Percentiles rank a stretch among this genome's conserved stretches.
Evolutionary conservation across 2,888 invertebrate species (phyloP).

Genomic region (Microctonus brassicae): DNA sequence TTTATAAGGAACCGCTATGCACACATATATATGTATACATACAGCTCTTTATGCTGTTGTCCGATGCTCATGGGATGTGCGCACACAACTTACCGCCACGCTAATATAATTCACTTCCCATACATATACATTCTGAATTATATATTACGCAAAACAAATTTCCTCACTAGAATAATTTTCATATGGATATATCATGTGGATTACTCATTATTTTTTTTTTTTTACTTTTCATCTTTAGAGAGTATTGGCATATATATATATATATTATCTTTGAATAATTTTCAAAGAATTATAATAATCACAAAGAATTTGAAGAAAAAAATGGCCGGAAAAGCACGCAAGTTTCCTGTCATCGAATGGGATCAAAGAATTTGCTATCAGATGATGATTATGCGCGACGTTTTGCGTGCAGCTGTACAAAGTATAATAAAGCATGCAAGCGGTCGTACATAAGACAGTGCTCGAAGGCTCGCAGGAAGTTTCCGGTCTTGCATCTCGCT

Average conservation of each 20-base stretch:
- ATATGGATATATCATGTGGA: neutral
- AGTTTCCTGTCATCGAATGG: conserved; percentile 58
- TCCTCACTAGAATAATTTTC: neutral
- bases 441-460: conserved; percentile 35
- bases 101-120: conserved; percentile 13
- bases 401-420: conserved; percentile 43
- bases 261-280: too few relatives aligned
- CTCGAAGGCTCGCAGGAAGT: conserved; percentile 29
- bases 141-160: neutral
- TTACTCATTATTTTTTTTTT: too few relatives aligned
- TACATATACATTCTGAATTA: neutral
- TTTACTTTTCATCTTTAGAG: neutral
- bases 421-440: conserved; percentile 37
- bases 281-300: neutral
- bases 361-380: conserved; percentile 61
- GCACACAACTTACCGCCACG: conserved; percentile 2
- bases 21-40: neutral
- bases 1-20: conserved; percentile 57
- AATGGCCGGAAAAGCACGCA: conserved; percentile 53
- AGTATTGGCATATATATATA: too few relatives aligned
- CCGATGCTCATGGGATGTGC: conserved; percentile 44
- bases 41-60: conserved; percentile 60
- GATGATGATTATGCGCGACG: conserved; percentile 60
- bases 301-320: conserved; percentile 5
- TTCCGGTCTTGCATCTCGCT: conserved; percentile 34